Evolutionary conservation across 2,888 invertebrate species (phyloP).

Genomic region (Coecobrya sp.): DNA sequence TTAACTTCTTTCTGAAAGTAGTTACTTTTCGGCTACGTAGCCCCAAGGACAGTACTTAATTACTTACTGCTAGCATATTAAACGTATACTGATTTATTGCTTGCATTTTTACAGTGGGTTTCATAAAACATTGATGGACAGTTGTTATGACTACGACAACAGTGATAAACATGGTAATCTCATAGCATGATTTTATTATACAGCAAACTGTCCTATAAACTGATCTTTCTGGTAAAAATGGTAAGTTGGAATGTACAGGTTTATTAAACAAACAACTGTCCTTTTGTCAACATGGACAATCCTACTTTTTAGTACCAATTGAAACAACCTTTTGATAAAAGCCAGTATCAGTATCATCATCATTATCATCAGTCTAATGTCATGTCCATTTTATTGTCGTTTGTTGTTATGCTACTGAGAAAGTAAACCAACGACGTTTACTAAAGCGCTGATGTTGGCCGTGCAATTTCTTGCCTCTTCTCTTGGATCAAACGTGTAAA

Average conservation of each 20-base stretch:
- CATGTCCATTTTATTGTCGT: conserved; percentile 50
- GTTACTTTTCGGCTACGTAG: too few relatives aligned
- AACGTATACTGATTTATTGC: too few relatives aligned
- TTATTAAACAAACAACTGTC: neutral
- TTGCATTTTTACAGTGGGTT: too few relatives aligned
- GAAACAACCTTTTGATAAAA: conserved; percentile 7
- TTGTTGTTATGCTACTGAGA: conserved; percentile 9
- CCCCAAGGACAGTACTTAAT: too few relatives aligned
- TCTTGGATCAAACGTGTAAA: conserved; percentile 2
- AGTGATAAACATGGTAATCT: too few relatives aligned
- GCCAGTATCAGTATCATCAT: neutral
- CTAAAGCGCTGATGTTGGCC: conserved; percentile 32
- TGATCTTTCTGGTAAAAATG: too few relatives aligned
- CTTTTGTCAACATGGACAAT: neutral
- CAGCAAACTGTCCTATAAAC: too few relatives aligned
- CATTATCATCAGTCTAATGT: conserved; percentile 10
- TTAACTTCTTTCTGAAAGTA: too few relatives aligned
- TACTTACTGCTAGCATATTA: too few relatives aligned
- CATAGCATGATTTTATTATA: too few relatives aligned
- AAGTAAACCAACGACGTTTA: conserved; percentile 67
- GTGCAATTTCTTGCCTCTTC: conserved; percentile 2
- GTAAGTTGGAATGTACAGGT: neutral
- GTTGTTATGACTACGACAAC: too few relatives aligned
- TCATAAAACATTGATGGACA: too few relatives aligned
- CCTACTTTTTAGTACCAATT: neutral